Percentiles rank a stretch among this genome's conserved stretches.
phyloP scores from a whole-genome alignment of 2,797 vertebrate genomes.

The Rhinophrynus dorsalis region DNA sequence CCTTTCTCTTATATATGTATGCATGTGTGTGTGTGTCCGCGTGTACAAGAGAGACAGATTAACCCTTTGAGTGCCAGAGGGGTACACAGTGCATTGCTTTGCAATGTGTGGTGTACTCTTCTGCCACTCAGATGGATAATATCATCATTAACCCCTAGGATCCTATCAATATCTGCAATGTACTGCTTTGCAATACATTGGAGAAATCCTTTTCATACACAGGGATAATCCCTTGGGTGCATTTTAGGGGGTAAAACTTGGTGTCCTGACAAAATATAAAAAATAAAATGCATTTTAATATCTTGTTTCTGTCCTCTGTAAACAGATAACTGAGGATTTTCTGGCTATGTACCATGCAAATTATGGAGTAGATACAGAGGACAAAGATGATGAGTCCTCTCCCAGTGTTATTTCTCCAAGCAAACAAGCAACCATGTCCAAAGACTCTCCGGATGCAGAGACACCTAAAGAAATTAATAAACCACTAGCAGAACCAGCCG shows the following conservation, averaged over 20 bases:
- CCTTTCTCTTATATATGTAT: no score
- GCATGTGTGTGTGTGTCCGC: no score
- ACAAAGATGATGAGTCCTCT: constrained; percentile 62
- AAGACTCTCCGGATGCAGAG: constrained; percentile 53
- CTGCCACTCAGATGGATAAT: no score
- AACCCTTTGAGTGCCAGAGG: no score
- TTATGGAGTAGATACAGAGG: constrained; percentile 84
- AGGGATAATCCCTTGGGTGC: background rate
- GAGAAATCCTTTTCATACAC: no score
- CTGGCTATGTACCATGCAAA: constrained; percentile 91
- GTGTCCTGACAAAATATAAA: no score
- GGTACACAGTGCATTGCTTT: no score
- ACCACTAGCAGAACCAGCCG: constrained; percentile 50
- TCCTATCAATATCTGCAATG: no score
- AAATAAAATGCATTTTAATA: background rate
- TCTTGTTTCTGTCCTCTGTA: constrained; percentile 6
- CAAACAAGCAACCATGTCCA: constrained; percentile 43
- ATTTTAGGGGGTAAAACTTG: background rate
- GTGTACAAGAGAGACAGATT: no score
- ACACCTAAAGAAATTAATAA: constrained; percentile 53
- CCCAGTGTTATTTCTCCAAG: constrained; percentile 55
- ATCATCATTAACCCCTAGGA: no score
- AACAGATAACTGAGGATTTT: constrained; percentile 93
- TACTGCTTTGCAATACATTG: no score
- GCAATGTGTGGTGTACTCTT: no score